Conservation (phyloP, 2,113 vertebrate species). For the Microtus ochrogaster region DNA sequence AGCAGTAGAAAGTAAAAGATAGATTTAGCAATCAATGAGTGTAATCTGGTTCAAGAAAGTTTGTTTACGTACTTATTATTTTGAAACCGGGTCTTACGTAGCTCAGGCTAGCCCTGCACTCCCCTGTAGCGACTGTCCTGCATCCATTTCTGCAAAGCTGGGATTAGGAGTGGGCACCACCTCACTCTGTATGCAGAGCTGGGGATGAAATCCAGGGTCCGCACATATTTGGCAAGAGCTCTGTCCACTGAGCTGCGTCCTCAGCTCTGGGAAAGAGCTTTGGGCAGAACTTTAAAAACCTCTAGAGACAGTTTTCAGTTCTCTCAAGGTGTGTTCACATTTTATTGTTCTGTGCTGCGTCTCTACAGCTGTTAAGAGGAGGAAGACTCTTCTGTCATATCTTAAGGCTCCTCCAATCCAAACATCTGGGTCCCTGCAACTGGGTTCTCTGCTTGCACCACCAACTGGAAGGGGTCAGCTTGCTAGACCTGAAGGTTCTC, state of each 20-base stretch:
- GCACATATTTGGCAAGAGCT: accelerated
- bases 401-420: not conserved
- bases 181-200: not conserved
- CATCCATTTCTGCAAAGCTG: too few relatives aligned
- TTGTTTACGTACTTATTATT: not conserved
- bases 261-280: not conserved
- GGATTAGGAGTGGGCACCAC: too few relatives aligned
- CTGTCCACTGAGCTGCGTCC: not conserved
- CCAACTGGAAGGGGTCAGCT: not conserved
- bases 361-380: not conserved
- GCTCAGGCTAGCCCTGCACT: not conserved
- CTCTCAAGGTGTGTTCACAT: not conserved
- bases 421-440: not conserved
- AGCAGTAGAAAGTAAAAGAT: not conserved
- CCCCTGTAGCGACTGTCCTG: not conserved
- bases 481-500: not conserved
- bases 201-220: not conserved
- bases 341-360: not conserved
- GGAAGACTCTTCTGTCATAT: not conserved
- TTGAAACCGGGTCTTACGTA: not conserved
- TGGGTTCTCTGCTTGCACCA: not conserved
- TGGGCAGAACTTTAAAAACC: not conserved
- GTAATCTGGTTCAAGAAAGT: not conserved
- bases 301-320: not conserved
- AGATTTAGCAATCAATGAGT: not conserved